Base-by-base conservation (phyloP, 1,140 invertebrate species). In the Heterodera carotae region DNA sequence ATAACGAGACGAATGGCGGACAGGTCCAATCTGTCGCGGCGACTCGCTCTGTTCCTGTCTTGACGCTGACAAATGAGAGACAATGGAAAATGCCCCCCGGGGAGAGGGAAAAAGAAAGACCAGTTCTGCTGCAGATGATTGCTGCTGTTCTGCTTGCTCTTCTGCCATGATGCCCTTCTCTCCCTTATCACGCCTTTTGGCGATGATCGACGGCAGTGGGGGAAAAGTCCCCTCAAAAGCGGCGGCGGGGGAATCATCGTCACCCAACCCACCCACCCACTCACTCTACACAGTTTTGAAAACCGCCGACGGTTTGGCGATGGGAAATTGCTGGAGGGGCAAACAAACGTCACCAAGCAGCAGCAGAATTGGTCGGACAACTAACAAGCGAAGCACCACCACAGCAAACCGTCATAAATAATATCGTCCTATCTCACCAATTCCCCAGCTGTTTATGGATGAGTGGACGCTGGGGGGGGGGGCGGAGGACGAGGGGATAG, bases 401-500 rank as follows among this genome's bases (percentile, higher is more conserved):
- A n/a, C n/a, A n/a, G n/a, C 48, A 53, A 53, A 53, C 15, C 15
- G 22, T 53, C 5, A 15, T 22, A 22, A 15, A 53, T 22, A 53
- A 53, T 53, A 22, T 18, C 48, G 48, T 53, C 48, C 48, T 18
- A 53, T 53, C 48, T 53, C 48, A 4, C 48, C 48, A 53, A 15
- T 53, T 53, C 48, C n/a, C n/a, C 48, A 53, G 48, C 48, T 53
- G 48, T 53, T 53, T 53, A 53, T 53, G 48, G 48, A 53, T 53
- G 48, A 53, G 48, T 53, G 48, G 48, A 53, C 48, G 48, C 15
- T 6, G 29, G 29, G 27, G 53, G 15, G 68, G 68, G 10, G 53
- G 73, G 56, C 25, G 64, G 75, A n/a, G 56, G 73, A 76, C 27
- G 68, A 15, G 27, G 73, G 56, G 72, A 34, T 62, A 22, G 56